Evolutionary conservation across 2,113 vertebrate species (phyloP).

Genomic region (Gavia stellata): DNA sequence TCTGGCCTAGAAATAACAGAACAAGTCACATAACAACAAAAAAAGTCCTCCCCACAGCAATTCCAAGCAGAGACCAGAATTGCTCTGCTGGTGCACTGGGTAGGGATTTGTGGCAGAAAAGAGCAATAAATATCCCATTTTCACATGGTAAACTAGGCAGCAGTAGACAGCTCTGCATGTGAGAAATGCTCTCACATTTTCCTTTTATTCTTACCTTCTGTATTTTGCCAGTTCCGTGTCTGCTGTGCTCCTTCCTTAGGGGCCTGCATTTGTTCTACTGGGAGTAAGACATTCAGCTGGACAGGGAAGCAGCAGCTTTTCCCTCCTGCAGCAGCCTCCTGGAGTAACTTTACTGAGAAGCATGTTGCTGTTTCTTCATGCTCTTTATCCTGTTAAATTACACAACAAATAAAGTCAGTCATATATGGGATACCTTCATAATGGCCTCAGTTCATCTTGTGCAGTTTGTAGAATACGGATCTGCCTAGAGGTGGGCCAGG

Average conservation of each 20-base stretch:
- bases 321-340: not conserved
- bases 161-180: not conserved
- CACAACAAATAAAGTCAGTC: not conserved
- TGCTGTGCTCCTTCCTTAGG: not conserved
- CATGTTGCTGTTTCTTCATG: not conserved
- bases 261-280: fast-evolving
- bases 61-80: not conserved
- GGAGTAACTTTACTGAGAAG: not conserved
- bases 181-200: fast-evolving
- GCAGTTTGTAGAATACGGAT: not conserved
- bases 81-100: not conserved
- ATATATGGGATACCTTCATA: not conserved
- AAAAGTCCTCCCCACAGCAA: not conserved
- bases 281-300: not conserved
- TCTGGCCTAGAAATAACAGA: not conserved
- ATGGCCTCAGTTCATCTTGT: not conserved
- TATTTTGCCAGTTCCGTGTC: not conserved
- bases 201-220: not conserved
- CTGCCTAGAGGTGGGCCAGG: no score
- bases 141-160: not conserved
- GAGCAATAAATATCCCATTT: not conserved
- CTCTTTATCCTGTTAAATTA: not conserved
- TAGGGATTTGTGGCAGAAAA: not conserved
- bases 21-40: not conserved
- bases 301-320: not conserved